Conservation (phyloP, 1,140 invertebrate species). For the Scaptomyza hsui region DNA sequence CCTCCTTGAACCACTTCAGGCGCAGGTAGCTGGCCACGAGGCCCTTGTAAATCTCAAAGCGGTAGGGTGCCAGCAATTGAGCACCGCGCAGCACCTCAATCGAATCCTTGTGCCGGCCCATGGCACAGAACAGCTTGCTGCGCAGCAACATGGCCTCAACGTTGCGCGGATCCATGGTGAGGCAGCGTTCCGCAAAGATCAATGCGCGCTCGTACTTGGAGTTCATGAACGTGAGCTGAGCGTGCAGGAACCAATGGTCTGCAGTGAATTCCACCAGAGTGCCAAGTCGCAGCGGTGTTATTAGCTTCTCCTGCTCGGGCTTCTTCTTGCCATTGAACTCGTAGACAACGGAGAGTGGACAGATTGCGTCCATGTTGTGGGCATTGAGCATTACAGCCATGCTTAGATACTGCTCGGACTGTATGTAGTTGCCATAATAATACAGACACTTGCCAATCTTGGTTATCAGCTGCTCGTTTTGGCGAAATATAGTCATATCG, state of each 20-base stretch:
- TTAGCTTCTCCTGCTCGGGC: constrained; percentile 85
- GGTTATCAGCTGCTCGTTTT: constrained; percentile 88
- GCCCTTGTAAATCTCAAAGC: constrained; percentile 81
- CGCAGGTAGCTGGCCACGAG: constrained; percentile 66
- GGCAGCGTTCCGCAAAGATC: constrained; percentile 86
- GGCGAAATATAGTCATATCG: constrained; percentile 86
- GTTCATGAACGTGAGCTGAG: constrained; percentile 86
- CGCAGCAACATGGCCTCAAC: constrained; percentile 90
- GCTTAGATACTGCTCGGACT: constrained; percentile 84
- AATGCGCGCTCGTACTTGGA: constrained; percentile 86
- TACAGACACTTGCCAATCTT: constrained; percentile 89
- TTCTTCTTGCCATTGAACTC: constrained; percentile 83
- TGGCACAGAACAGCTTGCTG: constrained; percentile 87
- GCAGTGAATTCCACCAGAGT: constrained; percentile 85
- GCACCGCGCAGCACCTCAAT: constrained; percentile 88
- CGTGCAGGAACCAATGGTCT: constrained; percentile 88
- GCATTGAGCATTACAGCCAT: constrained; percentile 86
- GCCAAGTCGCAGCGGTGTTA: constrained; percentile 74
- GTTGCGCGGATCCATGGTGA: constrained; percentile 85
- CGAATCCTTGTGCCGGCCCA: constrained; percentile 89
- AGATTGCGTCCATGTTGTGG: constrained; percentile 85
- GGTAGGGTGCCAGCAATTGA: constrained; percentile 85
- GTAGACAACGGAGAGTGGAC: constrained; percentile 85
- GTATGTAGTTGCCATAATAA: constrained; percentile 86
- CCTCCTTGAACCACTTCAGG: constrained; percentile 65